Base-by-base conservation (phyloP, 2,888 invertebrate genomes). In the Rhimphoctona megacephalus region DNA sequence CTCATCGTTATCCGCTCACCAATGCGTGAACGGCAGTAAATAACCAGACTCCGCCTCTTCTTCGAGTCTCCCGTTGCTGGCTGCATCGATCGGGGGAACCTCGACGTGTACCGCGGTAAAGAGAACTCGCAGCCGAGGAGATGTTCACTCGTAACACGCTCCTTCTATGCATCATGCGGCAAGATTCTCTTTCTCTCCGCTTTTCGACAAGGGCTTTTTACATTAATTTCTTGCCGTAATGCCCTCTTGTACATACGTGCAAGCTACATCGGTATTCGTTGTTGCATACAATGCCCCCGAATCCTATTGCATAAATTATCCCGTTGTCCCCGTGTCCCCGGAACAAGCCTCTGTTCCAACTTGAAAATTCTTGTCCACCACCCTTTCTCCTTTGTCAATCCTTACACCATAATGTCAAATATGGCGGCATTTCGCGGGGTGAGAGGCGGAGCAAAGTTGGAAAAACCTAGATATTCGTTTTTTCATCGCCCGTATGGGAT, bases 251-350 rank as follows among this genome's bases (percentile, higher is more conserved):
- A 67, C 57, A 66, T 81, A 66, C 33, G 33, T 52, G 39, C 30
- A 61, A 61, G 36, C 36, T 39, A 72, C 54, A 46, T 66, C 54
- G 46, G 54, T 80, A 82, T 66, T 54, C 70, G 84, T 64, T 76
- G 73, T 69, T 70, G 70, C 57, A 52, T 43, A 85, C 76, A 69
- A 76, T 49, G 33, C 86, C 87, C 88, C 83, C 87, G 88, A 85
- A 83, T 80, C 85, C 72, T 85, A 88, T 82, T 80, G 90, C 89
- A 91, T 92, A 91, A 92, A 92, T 92, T 92, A 92, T 90, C 90
- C 88, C 90, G 88, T 85, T 79, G 22, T 76, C 57, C 66, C 64
- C 54, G 17, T 30, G 22, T 36, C 3, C 36, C 61, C 83, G 33
- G 78, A 83, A 86, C 73, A 70, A 81, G 81, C 52, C 54, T 64